These are phyloP conservation scores for Nephrotoma appendiculata DNA, from an alignment of 2,888 invertebrate species.

Conservation along the genomic window DNA sequence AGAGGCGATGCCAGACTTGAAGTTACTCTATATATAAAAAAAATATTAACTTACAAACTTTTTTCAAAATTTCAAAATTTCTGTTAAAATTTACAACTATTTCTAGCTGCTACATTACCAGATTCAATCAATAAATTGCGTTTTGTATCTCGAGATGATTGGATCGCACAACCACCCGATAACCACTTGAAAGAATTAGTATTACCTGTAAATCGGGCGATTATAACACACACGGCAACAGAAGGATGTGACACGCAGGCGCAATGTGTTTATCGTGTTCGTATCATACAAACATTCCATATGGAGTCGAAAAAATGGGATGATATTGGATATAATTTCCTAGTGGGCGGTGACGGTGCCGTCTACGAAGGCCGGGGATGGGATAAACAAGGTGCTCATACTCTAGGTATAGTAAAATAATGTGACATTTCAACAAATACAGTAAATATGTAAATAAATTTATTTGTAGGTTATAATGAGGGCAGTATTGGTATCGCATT, in stretches of 20 bases:
- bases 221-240: slow-evolving; percentile 47
- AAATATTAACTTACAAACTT: neutral
- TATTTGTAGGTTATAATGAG: slow-evolving; percentile 40
- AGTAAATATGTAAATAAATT: neutral
- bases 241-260: slow-evolving; percentile 42
- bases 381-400: slow-evolving; percentile 56
- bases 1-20: no score
- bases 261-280: slow-evolving; percentile 42
- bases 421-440: neutral
- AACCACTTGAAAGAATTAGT: slow-evolving; percentile 27
- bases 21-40: neutral
- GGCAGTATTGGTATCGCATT: slow-evolving; percentile 55
- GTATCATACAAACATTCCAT: slow-evolving; percentile 51
- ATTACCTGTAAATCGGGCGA: slow-evolving; percentile 34
- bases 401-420: slow-evolving; percentile 26
- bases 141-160: slow-evolving; percentile 39
- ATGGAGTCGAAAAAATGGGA: slow-evolving; percentile 47
- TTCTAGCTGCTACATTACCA: neutral
- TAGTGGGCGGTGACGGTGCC: slow-evolving; percentile 64
- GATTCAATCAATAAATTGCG: slow-evolving; percentile 15
- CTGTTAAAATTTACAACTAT: neutral
- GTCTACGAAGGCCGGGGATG: slow-evolving; percentile 63
- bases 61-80: neutral
- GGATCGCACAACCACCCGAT: slow-evolving; percentile 47
- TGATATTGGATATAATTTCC: slow-evolving; percentile 64